These are phyloP conservation scores for Chouioia cunea DNA, from an alignment of 2,888 invertebrate genomes.

Conservation along the genomic window DNA sequence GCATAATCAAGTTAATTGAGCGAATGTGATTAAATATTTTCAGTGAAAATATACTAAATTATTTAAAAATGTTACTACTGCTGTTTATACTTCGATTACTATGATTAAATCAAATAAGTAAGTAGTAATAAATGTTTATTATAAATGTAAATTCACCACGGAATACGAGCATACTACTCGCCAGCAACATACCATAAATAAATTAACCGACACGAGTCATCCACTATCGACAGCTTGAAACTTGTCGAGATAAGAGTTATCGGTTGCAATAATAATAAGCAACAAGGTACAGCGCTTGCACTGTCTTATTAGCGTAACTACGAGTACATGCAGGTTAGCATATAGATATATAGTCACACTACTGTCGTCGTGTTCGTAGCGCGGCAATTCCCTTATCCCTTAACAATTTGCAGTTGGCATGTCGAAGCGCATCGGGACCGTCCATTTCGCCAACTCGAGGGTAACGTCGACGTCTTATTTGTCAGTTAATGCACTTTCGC, in stretches of 20 bases:
- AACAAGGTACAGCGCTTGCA: not conserved
- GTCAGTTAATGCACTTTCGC: constrained; percentile 20
- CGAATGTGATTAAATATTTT: constrained; percentile 7
- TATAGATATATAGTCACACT: constrained; percentile 34
- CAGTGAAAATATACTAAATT: too few relatives aligned
- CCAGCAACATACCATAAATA: too few relatives aligned
- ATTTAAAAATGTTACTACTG: too few relatives aligned
- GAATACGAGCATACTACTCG: too few relatives aligned
- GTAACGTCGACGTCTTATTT: constrained; percentile 32
- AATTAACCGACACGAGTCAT: too few relatives aligned
- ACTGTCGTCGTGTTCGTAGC: constrained; percentile 55
- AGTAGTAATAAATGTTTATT: too few relatives aligned
- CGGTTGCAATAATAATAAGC: constrained; percentile 9
- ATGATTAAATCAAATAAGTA: too few relatives aligned
- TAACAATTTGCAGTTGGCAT: constrained; percentile 64
- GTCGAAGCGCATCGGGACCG: constrained; percentile 47
- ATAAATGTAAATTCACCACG: too few relatives aligned
- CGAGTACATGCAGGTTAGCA: not conserved
- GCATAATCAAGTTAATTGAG: constrained; percentile 11
- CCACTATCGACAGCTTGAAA: too few relatives aligned
- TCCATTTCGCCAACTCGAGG: constrained; percentile 15
- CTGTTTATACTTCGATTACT: too few relatives aligned
- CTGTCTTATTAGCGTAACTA: constrained; percentile 20
- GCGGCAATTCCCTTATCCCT: constrained; percentile 63
- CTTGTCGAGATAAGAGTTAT: not conserved